Base-by-base conservation (phyloP, 2,797 vertebrate genomes). In the Sebastes minor region DNA sequence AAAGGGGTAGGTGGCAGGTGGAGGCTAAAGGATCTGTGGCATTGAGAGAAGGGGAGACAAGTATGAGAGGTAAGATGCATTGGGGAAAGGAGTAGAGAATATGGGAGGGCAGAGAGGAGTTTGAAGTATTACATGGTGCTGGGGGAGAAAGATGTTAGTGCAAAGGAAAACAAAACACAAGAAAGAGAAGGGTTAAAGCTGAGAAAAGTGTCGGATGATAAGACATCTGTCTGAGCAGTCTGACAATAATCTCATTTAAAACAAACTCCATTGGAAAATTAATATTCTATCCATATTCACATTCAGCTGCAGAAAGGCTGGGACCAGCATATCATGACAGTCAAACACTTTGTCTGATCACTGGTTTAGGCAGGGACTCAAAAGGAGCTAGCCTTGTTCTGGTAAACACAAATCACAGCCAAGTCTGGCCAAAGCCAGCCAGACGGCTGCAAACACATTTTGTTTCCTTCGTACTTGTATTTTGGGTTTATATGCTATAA, bases 1-100 rank as follows among this genome's bases (percentile, higher is more conserved):
- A 90, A 90, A 91, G 74, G 49, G 70, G 81, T 55, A 49, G 85
- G 83, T 84, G 86, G 80, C 86, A 88, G 84, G 85, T 80, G 71
- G 82, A 73, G 83, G 87, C 84, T 82, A 73, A 82, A 78, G 86
- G 84, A 93, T 87, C 74, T 59, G 71, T 68, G 78, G 80, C 76
- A 52, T 4, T 69, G 79, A 67, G 78, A 78, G 59, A 14, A 46
- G 14, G n/a, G 49, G 64, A 71, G 33, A 74, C 2, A 52, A 67
- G 61, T 73, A 59, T 60, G 32, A 74, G 69, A 84, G 68, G 69
- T 33, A 70, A 62, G 71, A 80, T 46, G 60, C 76, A 70, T 8
- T 25, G 59, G 80, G 75, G 56, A 65, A 83, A 30, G 42, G 64
- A 80, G 75, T 18, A 13, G 61, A 77, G 74, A 66, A 73, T 49